Evolutionary conservation across 2,888 invertebrate genomes (phyloP), one percentile per base, ranked within the genome.

Genomic region (Rapana venosa): DNA sequence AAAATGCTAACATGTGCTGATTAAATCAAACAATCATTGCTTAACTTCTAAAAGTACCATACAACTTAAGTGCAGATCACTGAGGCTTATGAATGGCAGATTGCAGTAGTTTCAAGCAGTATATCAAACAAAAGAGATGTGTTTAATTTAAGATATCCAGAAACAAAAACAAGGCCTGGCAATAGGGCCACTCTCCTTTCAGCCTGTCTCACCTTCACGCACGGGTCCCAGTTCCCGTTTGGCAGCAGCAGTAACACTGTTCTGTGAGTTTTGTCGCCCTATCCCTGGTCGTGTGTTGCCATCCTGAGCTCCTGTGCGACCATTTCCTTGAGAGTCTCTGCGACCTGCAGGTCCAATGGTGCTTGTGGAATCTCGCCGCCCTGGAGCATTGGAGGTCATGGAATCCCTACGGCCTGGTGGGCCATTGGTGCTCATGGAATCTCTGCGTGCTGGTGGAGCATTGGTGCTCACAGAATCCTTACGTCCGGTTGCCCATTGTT

Each of bases 141-240:
- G 8, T 47, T 47, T 47, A 47, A 47, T 2, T 47, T 8, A 47
- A 47, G 47, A 47, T 8, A 47, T 47, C 47, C 47, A 47, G 47
- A 47, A 2, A 47, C 47, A 47, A 47, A 47, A 47, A 2, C 47
- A 47, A 47, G 47, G 8, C 8, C 47, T 5, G 47, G 47, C 47
- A 47, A 47, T 2, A 47, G 47, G 47, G 47, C 47, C 47, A 47
- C 26, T n/a, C 2, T 66, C n/a, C 88, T 92, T 5, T 66, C 66
- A 22, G 22, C 35, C 79, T 35, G 79, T n/a, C 26, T 58, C 92
- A 95, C 94, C 93, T 93, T 94, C 95, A 91, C 93, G 92, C 56
- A 95, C 94, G 20, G 95, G 95, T 30, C 93, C 94, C 11, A 95
- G 93, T 91, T 95, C 94, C 79, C 92, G 88, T 77, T 92, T 93